These are phyloP conservation scores for Ammodytes marinus DNA, from an alignment of 2,113 vertebrate species.

Conservation along the genomic window DNA sequence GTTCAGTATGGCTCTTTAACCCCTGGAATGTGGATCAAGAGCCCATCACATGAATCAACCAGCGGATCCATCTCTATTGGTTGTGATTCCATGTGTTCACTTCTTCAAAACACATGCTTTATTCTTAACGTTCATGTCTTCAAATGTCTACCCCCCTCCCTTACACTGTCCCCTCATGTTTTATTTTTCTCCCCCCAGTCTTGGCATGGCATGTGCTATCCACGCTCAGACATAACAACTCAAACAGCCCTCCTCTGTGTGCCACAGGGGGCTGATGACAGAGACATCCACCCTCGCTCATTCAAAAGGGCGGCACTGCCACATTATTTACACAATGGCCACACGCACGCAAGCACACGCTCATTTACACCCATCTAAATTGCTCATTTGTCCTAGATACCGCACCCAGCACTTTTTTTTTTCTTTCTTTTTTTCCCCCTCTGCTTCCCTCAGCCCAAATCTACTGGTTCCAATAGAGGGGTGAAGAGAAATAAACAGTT, in stretches of 20 bases:
- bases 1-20: background rate
- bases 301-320: conserved; percentile 54
- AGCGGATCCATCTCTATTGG: background rate
- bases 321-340: conserved; percentile 60
- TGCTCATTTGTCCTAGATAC: conserved; percentile 47
- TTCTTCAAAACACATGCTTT: conserved; percentile 16
- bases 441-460: conserved; percentile 38
- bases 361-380: conserved; percentile 40
- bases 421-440: conserved; percentile 27
- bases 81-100: background rate
- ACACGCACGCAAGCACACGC: conserved; percentile 34
- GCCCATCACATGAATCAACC: background rate
- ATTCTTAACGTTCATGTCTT: background rate
- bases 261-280: conserved; percentile 56
- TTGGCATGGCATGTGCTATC: conserved; percentile 29
- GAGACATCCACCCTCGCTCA: conserved; percentile 65
- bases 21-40: background rate
- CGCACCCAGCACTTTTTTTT: conserved; percentile 39
- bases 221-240: conserved; percentile 64
- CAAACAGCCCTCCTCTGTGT: conserved; percentile 47
- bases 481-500: conserved; percentile 84
- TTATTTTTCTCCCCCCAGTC: conserved; percentile 15
- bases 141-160: conserved; percentile 5
- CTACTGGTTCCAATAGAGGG: conserved; percentile 54
- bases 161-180: conserved; percentile 18